Evolutionary conservation across 2,113 vertebrate species (phyloP).

Genomic region (Colossoma macropomum): DNA sequence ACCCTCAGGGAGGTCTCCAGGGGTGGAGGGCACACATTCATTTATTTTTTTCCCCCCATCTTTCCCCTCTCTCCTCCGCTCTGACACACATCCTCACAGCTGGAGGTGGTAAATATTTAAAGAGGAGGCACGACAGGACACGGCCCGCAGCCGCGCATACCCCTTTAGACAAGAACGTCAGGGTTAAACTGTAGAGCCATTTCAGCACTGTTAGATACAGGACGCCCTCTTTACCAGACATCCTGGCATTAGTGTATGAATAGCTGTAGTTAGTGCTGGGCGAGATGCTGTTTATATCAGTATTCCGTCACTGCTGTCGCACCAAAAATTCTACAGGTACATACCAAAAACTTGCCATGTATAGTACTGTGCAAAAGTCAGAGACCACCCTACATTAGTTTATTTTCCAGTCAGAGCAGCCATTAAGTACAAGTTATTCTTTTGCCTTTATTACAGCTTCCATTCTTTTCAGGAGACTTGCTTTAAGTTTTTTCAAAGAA

Average conservation of each 20-base stretch:
- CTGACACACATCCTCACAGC: constrained; percentile 76
- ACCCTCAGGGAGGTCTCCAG: constrained; percentile 66
- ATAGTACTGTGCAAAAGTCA: too few species aligned
- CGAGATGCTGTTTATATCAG: neutral
- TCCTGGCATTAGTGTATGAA: neutral
- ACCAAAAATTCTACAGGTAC: too few species aligned
- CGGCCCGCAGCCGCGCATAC: constrained; percentile 57
- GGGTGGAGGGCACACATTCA: constrained; percentile 67
- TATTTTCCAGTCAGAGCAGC: too few species aligned
- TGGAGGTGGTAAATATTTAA: constrained; percentile 81
- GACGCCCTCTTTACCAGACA: too few species aligned
- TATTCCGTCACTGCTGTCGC: neutral
- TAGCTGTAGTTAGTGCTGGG: neutral
- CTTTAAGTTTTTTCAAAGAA: too few species aligned
- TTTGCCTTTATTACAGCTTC: too few species aligned
- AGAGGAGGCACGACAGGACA: constrained; percentile 72
- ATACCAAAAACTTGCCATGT: too few species aligned
- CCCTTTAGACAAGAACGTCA: neutral
- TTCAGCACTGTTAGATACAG: neutral
- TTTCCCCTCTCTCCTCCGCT: constrained; percentile 51
- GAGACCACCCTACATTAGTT: too few species aligned
- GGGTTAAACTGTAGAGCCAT: constrained; percentile 22
- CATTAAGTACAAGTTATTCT: too few species aligned
- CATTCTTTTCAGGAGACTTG: too few species aligned
- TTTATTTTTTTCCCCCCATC: constrained; percentile 70